Evolutionary conservation across 2,113 vertebrate genomes (phyloP).

Genomic region (Archilochus colubris): DNA sequence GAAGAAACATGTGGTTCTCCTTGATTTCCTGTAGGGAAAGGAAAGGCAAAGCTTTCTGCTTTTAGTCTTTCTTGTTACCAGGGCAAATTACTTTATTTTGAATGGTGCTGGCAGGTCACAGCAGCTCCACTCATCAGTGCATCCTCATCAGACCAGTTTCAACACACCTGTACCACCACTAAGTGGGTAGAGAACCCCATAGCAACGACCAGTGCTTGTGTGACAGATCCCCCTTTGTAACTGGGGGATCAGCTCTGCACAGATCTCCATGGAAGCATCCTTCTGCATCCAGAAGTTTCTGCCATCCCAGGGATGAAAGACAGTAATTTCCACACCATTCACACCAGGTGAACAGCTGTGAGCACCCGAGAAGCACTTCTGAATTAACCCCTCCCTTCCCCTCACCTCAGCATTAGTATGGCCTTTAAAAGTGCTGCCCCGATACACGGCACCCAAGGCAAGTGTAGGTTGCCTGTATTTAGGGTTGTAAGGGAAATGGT

Average conservation of each 20-base stretch:
- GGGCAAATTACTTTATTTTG: neutral
- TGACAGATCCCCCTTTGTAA: neutral
- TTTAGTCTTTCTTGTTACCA: neutral
- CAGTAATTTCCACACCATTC: neutral
- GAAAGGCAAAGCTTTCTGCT: neutral
- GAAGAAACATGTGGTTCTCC: neutral
- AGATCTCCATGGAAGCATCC: neutral
- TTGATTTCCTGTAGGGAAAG: neutral
- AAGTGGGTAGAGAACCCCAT: neutral
- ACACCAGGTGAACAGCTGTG: neutral
- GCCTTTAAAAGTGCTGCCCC: neutral
- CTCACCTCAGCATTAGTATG: accelerated
- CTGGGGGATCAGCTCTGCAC: neutral
- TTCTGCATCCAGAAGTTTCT: neutral
- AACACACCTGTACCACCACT: neutral
- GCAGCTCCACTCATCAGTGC: neutral
- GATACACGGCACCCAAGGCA: neutral
- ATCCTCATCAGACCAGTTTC: neutral
- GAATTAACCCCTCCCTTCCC: neutral
- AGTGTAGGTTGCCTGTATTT: neutral
- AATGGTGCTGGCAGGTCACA: neutral
- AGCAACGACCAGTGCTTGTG: neutral
- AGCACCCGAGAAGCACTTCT: neutral
- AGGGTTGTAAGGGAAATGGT: neutral
- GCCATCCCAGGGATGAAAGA: neutral